These are phyloP conservation scores for Karalla daura DNA, from an alignment of 2,797 vertebrate genomes.

Conservation along the genomic window DNA sequence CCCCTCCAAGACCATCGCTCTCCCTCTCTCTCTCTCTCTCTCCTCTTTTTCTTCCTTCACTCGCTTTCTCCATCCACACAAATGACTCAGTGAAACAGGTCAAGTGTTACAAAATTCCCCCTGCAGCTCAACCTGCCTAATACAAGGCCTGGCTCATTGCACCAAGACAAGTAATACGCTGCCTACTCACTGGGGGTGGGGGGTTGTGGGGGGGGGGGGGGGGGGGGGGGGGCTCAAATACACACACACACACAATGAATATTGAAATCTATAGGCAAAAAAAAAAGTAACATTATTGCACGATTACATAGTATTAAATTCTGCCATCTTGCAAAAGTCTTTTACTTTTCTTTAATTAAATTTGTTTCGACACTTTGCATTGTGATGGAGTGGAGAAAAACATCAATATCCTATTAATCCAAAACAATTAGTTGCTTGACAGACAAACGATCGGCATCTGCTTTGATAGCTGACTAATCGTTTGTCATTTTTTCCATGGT, in stretches of 20 bases:
- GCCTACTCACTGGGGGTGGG: constrained; percentile 50
- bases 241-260: constrained; percentile 17
- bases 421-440: background rate
- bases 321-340: constrained; percentile 1
- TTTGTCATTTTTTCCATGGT: no score
- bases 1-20: constrained; percentile 4
- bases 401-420: background rate
- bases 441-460: background rate
- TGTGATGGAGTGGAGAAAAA: no score
- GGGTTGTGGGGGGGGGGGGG: no score
- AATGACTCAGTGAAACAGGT: constrained; percentile 87
- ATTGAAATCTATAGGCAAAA: constrained; percentile 16
- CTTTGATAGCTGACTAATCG: background rate
- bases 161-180: constrained; percentile 77
- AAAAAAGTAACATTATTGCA: no score
- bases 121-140: constrained; percentile 86
- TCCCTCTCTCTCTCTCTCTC: constrained; percentile 18
- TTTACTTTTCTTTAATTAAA: constrained; percentile 15
- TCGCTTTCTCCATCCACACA: constrained; percentile 70
- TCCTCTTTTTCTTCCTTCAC: constrained; percentile 25
- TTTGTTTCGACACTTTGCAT: no score
- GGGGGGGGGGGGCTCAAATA: background rate
- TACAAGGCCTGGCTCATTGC: constrained; percentile 78
- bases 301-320: no score
- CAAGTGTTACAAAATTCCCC: constrained; percentile 87